phyloP scores from a whole-genome alignment of 2,888 invertebrate genomes.

The Sminthurinus aureus region DNA sequence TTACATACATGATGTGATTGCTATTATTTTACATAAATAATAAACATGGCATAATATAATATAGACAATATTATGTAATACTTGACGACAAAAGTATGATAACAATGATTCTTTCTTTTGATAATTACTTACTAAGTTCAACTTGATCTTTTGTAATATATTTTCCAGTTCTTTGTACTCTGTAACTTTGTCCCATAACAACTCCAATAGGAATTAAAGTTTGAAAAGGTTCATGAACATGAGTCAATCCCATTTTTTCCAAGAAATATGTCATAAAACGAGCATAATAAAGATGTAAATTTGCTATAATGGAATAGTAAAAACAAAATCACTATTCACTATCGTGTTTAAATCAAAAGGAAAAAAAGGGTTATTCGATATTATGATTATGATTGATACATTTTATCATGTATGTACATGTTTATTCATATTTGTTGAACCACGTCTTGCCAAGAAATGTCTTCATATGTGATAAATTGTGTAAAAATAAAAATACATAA shows the following conservation, averaged over 20 bases:
- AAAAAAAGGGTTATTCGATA: too few species aligned
- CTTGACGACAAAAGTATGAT: not conserved
- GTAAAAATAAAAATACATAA: too few species aligned
- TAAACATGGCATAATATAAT: not conserved
- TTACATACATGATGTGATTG: not conserved
- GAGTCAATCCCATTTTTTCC: slow-evolving; percentile 77
- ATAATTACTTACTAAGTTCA: slow-evolving; percentile 59
- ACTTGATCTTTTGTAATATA: slow-evolving; percentile 78
- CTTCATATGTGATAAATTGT: too few species aligned
- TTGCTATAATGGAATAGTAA: slow-evolving; percentile 69
- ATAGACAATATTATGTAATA: not conserved
- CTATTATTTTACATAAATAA: not conserved
- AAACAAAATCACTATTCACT: slow-evolving; percentile 36
- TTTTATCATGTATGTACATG: not conserved
- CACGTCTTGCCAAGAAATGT: too few species aligned
- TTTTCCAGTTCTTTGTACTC: slow-evolving; percentile 76
- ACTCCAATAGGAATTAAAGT: slow-evolving; percentile 94
- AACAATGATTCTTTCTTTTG: not conserved
- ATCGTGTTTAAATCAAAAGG: too few species aligned
- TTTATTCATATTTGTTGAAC: too few species aligned
- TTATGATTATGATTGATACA: not conserved
- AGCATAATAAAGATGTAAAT: slow-evolving; percentile 95
- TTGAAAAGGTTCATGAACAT: slow-evolving; percentile 86
- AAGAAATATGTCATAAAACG: slow-evolving; percentile 94
- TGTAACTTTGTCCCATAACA: slow-evolving; percentile 86